Conservation (phyloP, 2,113 vertebrate genomes). For the Herpailurus yagouaroundi region DNA sequence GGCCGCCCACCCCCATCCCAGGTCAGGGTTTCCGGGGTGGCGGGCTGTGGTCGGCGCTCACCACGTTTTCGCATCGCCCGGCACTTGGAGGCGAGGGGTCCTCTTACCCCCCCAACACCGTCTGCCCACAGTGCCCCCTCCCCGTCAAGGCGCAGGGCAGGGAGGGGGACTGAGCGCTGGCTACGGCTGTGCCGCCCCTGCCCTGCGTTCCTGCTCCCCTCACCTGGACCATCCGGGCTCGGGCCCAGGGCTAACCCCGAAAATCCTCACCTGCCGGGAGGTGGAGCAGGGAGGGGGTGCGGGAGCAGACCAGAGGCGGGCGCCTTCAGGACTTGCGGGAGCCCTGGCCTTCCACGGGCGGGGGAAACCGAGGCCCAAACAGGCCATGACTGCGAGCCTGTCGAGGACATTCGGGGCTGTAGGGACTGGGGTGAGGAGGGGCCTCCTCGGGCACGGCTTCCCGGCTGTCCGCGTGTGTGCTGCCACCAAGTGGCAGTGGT, state of each 20-base stretch:
- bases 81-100: accelerated
- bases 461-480: accelerated
- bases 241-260: background rate
- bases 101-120: background rate
- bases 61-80: accelerated
- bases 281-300: accelerated
- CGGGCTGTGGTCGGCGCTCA: background rate
- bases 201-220: background rate
- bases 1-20: accelerated
- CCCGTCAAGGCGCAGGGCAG: background rate
- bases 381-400: accelerated
- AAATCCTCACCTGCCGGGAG: background rate
- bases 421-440: background rate
- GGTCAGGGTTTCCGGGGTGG: background rate
- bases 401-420: background rate
- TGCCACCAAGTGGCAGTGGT: background rate
- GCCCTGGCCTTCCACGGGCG: background rate
- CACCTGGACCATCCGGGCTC: background rate
- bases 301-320: accelerated
- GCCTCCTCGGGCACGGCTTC: background rate
- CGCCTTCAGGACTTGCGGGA: background rate
- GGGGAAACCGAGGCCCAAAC: background rate
- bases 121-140: background rate
- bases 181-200: background rate
- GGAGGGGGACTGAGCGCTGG: background rate